phyloP scores from a whole-genome alignment of 2,888 invertebrate genomes.

The Heliconius ismenius region DNA sequence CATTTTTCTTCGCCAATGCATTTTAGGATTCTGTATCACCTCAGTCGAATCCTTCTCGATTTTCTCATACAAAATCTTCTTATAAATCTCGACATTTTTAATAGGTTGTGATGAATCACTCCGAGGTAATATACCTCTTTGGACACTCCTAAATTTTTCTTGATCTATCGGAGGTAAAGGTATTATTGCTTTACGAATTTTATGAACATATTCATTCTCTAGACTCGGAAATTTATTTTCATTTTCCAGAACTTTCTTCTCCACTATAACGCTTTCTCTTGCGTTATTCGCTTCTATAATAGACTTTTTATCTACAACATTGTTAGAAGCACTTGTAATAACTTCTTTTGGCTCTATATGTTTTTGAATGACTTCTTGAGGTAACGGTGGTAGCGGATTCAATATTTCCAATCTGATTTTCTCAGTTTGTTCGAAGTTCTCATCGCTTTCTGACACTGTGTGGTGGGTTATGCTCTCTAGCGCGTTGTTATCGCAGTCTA shows the following conservation, averaged over 20 bases:
- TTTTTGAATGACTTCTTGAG: constrained; percentile 64
- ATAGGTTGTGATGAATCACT: constrained; percentile 57
- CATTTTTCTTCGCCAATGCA: constrained; percentile 68
- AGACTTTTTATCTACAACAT: constrained; percentile 62
- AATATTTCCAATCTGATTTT: constrained; percentile 62
- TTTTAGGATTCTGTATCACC: constrained; percentile 56
- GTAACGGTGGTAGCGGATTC: constrained; percentile 69
- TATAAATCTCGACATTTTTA: constrained; percentile 70
- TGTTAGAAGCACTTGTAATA: constrained; percentile 20
- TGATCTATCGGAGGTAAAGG: constrained; percentile 71
- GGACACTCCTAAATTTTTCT: constrained; percentile 61
- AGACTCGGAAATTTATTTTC: constrained; percentile 53
- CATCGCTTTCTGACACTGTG: constrained; percentile 25
- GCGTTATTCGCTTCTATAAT: constrained; percentile 75
- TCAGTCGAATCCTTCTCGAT: constrained; percentile 54
- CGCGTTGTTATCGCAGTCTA: constrained; percentile 64
- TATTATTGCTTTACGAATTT: constrained; percentile 70
- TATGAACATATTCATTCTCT: constrained; percentile 66
- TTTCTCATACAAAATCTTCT: constrained; percentile 71
- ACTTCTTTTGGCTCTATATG: constrained; percentile 52
- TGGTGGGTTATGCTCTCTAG: constrained; percentile 51
- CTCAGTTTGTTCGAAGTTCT: constrained; percentile 56
- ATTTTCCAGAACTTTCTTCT: constrained; percentile 51
- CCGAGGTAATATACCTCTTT: constrained; percentile 43
- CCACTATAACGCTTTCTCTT: constrained; percentile 75